Evolutionary conservation across 2,113 vertebrate species (phyloP), one percentile per base, ranked within the genome.

Genomic region (Rhynchopsitta pachyrhyncha): DNA sequence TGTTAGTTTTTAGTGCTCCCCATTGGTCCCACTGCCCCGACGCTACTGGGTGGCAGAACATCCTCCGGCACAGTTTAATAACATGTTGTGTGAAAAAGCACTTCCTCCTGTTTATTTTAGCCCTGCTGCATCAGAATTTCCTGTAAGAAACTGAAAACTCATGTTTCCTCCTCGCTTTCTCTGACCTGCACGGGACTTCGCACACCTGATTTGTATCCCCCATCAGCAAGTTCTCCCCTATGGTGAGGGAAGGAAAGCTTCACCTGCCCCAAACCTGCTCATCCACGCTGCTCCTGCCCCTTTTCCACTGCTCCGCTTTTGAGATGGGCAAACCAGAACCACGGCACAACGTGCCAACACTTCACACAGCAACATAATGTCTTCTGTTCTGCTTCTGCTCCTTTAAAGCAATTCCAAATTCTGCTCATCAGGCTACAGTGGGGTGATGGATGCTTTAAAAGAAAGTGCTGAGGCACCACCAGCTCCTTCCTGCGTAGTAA

Each of bases 51-150:
- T 4, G 1, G 77, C 23, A 33, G 86, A 81, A 83, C 50, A 68
- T 53, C 73, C 60, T 39, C 76, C 20, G 41, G 71, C 86, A 86
- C 16, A 23, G 46, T 74, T 86, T 89, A 88, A 86, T 60, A 84
- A 49, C 39, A 37, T 0, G 42, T 5, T 82, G 77, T 52, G 88
- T 19, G 80, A 74, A 83, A 76, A 82, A 71, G 42, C 47, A 2
- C 77, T 91, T 95, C 95, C 80, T 2, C 15, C 22, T 94, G 90
- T 59, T 92, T 96, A 84, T 86, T 92, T 97, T 84, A 93, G 92
- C 67, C 42, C 66, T 25, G 86, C 73, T 64, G 66, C 91, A 67
- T 92, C 83, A 16, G 3, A 86, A 71, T 68, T 95, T 97, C 95
- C 93, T 49, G 35, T 17, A 39, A 92, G 67, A 78, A 91, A 78